These are phyloP conservation scores for Xiphias gladius DNA, from an alignment of 2,113 vertebrate species.

Conservation along the genomic window DNA sequence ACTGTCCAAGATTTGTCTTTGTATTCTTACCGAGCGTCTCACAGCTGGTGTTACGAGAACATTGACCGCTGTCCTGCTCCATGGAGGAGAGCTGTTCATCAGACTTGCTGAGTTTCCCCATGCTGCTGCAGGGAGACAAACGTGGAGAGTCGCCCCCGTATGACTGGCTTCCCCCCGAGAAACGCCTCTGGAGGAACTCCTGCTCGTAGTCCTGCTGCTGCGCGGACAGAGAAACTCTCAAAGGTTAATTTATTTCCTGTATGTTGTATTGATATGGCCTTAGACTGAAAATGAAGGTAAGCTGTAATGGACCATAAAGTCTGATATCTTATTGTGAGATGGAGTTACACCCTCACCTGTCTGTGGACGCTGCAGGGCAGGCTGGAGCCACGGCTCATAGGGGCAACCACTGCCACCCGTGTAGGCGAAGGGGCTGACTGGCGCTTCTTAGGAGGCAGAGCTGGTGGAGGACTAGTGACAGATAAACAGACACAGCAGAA, in stretches of 20 bases:
- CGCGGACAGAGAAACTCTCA: constrained; percentile 25
- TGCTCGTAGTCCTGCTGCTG: constrained; percentile 90
- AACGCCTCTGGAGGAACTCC: constrained; percentile 93
- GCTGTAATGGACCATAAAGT: not conserved
- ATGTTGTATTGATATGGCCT: not conserved
- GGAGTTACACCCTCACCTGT: constrained; percentile 86
- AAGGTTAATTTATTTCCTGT: not conserved
- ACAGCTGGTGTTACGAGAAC: constrained; percentile 98
- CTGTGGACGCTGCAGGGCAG: constrained; percentile 92
- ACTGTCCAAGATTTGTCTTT: not conserved
- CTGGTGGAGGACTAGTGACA: constrained; percentile 85
- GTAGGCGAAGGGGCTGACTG: constrained; percentile 95
- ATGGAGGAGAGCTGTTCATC: constrained; percentile 96
- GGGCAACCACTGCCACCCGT: constrained; percentile 94
- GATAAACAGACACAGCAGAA: constrained; percentile 22
- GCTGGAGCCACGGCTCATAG: constrained; percentile 97
- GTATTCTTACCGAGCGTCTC: constrained; percentile 92
- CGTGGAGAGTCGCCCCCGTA: constrained; percentile 95
- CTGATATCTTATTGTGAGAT: not conserved
- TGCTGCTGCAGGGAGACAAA: constrained; percentile 95
- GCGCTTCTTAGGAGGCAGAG: constrained; percentile 95
- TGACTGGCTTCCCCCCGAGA: constrained; percentile 96
- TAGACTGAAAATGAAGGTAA: not conserved
- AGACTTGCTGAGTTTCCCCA: constrained; percentile 97
- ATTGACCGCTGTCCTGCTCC: constrained; percentile 97